These are phyloP conservation scores for Tinamus major DNA, from an alignment of 2,797 vertebrate genomes.

Conservation along the genomic window DNA sequence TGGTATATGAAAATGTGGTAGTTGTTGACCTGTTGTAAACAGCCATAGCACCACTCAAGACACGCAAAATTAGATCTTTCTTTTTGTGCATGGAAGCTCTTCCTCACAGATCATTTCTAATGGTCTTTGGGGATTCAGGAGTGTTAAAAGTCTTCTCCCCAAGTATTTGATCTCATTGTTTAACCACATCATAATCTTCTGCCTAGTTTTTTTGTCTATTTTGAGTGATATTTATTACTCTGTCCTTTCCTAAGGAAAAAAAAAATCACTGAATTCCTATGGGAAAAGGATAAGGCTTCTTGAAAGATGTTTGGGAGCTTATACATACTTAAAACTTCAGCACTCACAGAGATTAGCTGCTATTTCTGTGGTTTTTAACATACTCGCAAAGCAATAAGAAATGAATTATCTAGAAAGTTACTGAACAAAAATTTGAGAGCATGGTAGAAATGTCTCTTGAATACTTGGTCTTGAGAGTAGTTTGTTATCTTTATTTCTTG, in stretches of 20 bases:
- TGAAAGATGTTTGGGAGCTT: conserved; percentile 25
- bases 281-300: not conserved
- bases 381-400: conserved; percentile 27
- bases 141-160: not conserved
- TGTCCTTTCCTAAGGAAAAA: conserved; percentile 17
- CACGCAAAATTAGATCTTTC: accelerated
- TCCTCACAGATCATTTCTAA: not conserved
- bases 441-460: conserved; percentile 23
- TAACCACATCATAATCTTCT: not conserved
- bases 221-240: not conserved
- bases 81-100: not conserved
- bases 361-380: conserved; percentile 50
- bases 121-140: not conserved
- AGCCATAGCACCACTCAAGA: not conserved
- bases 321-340: not conserved
- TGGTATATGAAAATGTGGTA: accelerated
- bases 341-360: not conserved
- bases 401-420: conserved; percentile 49
- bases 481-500: not conserved
- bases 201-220: not conserved
- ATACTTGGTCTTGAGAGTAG: conserved; percentile 10
- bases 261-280: not conserved
- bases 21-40: not conserved
- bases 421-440: conserved; percentile 48
- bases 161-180: not conserved